Evolutionary conservation across 2,888 invertebrate genomes (phyloP).

Genomic region (Polyploca ridens): DNA sequence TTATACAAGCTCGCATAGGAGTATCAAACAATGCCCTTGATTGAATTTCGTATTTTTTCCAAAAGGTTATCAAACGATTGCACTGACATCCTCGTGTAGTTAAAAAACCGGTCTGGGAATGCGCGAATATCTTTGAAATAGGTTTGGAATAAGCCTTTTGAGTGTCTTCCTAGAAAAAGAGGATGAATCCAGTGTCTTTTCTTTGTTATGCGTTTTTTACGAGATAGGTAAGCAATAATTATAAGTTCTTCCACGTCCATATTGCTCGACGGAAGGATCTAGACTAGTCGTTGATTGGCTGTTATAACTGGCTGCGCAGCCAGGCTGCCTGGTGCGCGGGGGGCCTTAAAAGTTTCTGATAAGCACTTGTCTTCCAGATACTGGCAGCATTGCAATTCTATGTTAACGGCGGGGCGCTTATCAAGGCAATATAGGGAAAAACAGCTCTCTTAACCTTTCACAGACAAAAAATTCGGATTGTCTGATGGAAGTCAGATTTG

Average conservation of each 20-base stretch:
- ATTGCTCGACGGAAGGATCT: slow-evolving; percentile 36
- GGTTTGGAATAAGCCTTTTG: slow-evolving; percentile 38
- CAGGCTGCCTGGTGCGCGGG: no score
- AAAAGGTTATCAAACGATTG: slow-evolving; percentile 19
- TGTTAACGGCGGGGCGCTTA: no score
- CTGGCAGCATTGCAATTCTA: no score
- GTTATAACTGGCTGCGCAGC: slow-evolving; percentile 17
- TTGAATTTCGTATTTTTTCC: slow-evolving; percentile 32
- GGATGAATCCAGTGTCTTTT: slow-evolving; percentile 39
- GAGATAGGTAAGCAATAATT: slow-evolving; percentile 30
- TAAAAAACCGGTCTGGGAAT: slow-evolving; percentile 40
- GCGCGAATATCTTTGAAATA: slow-evolving; percentile 36
- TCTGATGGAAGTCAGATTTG: no score
- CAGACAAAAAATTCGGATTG: no score
- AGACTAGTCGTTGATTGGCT: slow-evolving; percentile 36
- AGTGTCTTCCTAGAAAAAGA: slow-evolving; percentile 39
- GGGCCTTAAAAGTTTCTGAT: no score
- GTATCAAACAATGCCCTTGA: slow-evolving; percentile 36
- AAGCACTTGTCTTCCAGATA: no score
- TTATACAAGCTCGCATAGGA: slow-evolving; percentile 32
- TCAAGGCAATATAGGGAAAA: no score
- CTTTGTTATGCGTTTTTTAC: slow-evolving; percentile 36
- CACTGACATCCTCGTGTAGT: slow-evolving; percentile 27
- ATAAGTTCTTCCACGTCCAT: slow-evolving; percentile 39
- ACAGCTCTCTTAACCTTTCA: no score